Evolutionary conservation across 2,888 invertebrate genomes (phyloP), one percentile per base, ranked within the genome.

Genomic region (Mythimna lalbum): DNA sequence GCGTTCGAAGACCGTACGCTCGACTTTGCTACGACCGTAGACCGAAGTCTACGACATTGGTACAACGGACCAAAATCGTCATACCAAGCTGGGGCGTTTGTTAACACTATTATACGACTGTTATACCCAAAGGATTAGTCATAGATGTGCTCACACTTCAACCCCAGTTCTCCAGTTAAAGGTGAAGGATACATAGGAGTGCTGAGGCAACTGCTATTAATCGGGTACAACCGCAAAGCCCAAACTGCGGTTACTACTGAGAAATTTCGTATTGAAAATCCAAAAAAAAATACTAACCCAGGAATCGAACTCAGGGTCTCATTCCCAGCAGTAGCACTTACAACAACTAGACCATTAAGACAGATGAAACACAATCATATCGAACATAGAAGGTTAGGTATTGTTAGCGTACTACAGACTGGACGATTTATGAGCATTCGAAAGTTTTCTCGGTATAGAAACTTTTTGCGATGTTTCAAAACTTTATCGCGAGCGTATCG

Each of bases 361-460:
- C 43, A n/a, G n/a, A n/a, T 49, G 47, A 49, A 49, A 63, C 39
- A 53, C 63, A 52, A 23, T 53, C 39, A 36, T 39, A 53, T 36
- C 6, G 23, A 27, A 61, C 61, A 49, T 49, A 52, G 12, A 63
- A 53, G 33, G 50, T 77, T 62, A 78, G 43, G 17, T 50, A 56
- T 52, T 19, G 56, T 77, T 76, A 69, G 43, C 23, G 19, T 70
- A 43, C 39, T 12, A 23, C 27, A 19, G 1, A 61, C 31, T 36
- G 27, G 56, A 60, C 59, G 69, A 82, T 78, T 69, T 76, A 78
- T 60, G 73, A 62, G 56, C 36, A 66, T 68, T 73, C 59, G 10
- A 77, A 85, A 86, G 74, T 85, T 85, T 80, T 66, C 70, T 69
- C 69, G 64, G 69, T 69, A 70, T 62, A 55, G 17, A 82, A 86